Conservation (phyloP, 1,140 invertebrate species). For the Diorhabda elongata region DNA sequence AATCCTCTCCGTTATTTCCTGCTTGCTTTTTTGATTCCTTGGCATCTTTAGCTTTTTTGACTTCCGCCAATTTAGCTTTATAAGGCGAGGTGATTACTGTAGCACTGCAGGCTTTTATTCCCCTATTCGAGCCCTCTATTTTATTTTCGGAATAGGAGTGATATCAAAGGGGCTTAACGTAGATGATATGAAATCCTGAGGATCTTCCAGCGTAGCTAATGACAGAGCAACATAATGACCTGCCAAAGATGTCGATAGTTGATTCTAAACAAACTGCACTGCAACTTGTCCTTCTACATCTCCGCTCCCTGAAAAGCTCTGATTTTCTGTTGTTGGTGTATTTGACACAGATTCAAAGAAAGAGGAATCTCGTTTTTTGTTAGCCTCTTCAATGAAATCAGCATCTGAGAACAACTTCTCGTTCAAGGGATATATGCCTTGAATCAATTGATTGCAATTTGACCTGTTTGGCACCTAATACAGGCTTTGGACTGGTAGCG, state of each 20-base stretch:
- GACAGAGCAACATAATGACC: neutral
- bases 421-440: slow-evolving; percentile 22
- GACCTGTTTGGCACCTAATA: slow-evolving; percentile 18
- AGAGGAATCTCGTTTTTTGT: neutral
- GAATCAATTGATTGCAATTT: slow-evolving; percentile 30
- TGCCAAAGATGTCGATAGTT: neutral
- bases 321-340: neutral
- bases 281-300: neutral
- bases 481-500: slow-evolving; percentile 18
- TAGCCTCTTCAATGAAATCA: slow-evolving; percentile 22
- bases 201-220: too few species aligned
- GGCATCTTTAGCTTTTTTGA: too few species aligned
- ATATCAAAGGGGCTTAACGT: too few species aligned
- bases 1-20: too few species aligned
- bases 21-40: too few species aligned
- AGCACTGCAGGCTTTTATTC: too few species aligned
- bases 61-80: too few species aligned
- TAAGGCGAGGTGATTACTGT: too few species aligned
- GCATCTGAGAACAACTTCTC: slow-evolving; percentile 24
- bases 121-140: too few species aligned
- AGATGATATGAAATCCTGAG: too few species aligned
- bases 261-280: neutral
- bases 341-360: neutral
- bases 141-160: too few species aligned
- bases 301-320: neutral